Percentiles rank a stretch among this genome's conserved stretches.
These are phyloP conservation scores for Malthinus seriepunctatus DNA, from an alignment of 2,888 invertebrate species.

Conservation along the genomic window DNA sequence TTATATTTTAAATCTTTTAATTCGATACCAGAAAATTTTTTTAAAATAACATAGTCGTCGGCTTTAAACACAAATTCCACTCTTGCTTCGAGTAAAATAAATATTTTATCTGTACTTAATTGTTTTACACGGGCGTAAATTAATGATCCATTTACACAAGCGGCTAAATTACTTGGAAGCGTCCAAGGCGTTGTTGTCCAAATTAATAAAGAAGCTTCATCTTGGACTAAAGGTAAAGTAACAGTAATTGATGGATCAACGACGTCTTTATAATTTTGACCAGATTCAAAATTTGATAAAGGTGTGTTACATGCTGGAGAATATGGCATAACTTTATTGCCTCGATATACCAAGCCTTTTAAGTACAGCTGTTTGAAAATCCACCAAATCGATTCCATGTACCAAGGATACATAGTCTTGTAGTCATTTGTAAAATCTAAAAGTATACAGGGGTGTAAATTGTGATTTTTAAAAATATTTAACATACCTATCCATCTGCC, in stretches of 20 bases:
- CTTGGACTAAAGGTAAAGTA: slow-evolving; percentile 78
- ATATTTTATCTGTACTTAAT: slow-evolving; percentile 67
- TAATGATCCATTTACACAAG: slow-evolving; percentile 90
- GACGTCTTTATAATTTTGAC: slow-evolving; percentile 98
- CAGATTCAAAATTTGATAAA: slow-evolving; percentile 98
- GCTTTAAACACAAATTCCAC: slow-evolving; percentile 74
- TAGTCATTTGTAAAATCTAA: slow-evolving; percentile 96
- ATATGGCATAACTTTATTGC: slow-evolving; percentile 99
- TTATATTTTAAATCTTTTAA: slow-evolving; percentile 82
- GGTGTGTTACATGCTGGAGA: slow-evolving; percentile 98
- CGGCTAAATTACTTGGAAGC: slow-evolving; percentile 91
- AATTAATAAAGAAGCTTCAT: slow-evolving; percentile 72
- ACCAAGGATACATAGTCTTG: slow-evolving; percentile 97
- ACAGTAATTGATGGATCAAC: slow-evolving; percentile 94
- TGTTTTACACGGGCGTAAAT: slow-evolving; percentile 82
- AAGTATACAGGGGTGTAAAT: slow-evolving; percentile 37
- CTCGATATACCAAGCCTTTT: slow-evolving; percentile 95
- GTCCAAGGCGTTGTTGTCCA: slow-evolving; percentile 99
- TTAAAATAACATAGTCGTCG: slow-evolving; percentile 77
- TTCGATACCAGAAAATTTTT: slow-evolving; percentile 78
- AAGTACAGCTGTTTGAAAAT: slow-evolving; percentile 93
- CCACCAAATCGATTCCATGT: slow-evolving; percentile 99
- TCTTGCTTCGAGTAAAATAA: slow-evolving; percentile 85
- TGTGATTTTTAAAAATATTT: background rate
- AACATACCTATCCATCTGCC: slow-evolving; percentile 92